phyloP scores from a whole-genome alignment of 2,797 vertebrate genomes.

The Aldrovandia affinis region DNA sequence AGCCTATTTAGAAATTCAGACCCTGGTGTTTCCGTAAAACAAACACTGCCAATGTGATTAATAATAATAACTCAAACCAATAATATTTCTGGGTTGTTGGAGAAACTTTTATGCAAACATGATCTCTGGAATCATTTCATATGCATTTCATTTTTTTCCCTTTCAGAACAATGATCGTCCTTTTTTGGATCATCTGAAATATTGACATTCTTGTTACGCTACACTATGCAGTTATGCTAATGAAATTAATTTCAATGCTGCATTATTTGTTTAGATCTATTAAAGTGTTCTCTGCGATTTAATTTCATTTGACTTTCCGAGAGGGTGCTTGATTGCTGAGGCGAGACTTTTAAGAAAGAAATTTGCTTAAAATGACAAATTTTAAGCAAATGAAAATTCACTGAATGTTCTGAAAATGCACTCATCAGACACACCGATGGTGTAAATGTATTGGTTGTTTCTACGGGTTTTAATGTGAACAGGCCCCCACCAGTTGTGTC shows the following conservation, averaged over 20 bases:
- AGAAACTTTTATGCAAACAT: conserved; percentile 26
- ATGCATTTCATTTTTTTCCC: not conserved
- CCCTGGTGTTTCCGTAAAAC: conserved; percentile 9
- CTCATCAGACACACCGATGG: not conserved
- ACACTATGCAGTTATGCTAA: not conserved
- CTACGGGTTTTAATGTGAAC: not conserved
- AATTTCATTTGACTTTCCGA: conserved; percentile 42
- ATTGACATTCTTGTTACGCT: conserved; percentile 22
- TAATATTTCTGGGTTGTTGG: not conserved
- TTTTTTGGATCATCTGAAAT: conserved; percentile 17
- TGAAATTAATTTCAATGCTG: conserved; percentile 13
- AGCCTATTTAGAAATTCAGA: not conserved
- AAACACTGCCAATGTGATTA: conserved; percentile 8
- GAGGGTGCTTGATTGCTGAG: not conserved
- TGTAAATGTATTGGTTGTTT: conserved; percentile 15
- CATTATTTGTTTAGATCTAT: conserved; percentile 13
- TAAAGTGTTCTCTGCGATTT: not conserved
- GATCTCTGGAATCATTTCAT: conserved; percentile 7
- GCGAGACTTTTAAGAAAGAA: not conserved
- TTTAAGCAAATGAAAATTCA: not conserved
- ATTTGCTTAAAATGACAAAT: conserved; percentile 17
- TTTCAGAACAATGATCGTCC: not conserved
- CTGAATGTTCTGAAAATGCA: conserved; percentile 9
- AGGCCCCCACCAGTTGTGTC: conserved; percentile 30
- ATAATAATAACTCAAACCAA: conserved; percentile 7